Percentiles rank a stretch among this genome's conserved stretches.
These are phyloP conservation scores for Karalla daura DNA, from an alignment of 2,797 vertebrate genomes.

Conservation along the genomic window DNA sequence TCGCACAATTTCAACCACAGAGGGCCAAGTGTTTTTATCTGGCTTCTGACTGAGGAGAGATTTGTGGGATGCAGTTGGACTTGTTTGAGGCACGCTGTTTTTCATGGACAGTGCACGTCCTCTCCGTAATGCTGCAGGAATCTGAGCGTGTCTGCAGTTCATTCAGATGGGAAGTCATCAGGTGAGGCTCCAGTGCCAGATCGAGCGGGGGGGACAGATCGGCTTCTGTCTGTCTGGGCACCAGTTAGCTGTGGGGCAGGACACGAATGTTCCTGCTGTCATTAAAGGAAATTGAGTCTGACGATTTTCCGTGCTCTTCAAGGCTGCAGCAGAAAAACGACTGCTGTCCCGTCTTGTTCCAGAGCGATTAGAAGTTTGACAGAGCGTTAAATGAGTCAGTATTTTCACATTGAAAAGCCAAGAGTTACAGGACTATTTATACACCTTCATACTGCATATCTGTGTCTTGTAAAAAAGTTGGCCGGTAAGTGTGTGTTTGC, in stretches of 20 bases:
- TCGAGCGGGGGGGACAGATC: constrained; percentile 55
- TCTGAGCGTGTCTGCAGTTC: constrained; percentile 51
- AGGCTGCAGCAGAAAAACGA: constrained; percentile 46
- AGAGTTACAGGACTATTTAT: constrained; percentile 37
- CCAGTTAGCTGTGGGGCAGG: constrained; percentile 52
- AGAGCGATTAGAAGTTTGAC: constrained; percentile 56
- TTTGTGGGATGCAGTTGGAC: constrained; percentile 57
- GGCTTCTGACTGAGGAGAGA: constrained; percentile 35
- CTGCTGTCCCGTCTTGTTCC: constrained; percentile 51
- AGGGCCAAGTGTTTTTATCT: constrained; percentile 62
- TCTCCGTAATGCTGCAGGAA: constrained; percentile 59
- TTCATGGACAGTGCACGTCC: constrained; percentile 51
- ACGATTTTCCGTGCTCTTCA: constrained; percentile 57
- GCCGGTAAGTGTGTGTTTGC: constrained; percentile 59
- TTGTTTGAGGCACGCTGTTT: constrained; percentile 54
- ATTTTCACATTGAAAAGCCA: constrained; percentile 37
- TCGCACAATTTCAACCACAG: constrained; percentile 55
- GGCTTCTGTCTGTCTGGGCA: constrained; percentile 63
- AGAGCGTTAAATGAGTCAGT: constrained; percentile 41
- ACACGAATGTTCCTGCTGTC: constrained; percentile 61
- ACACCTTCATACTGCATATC: constrained; percentile 27
- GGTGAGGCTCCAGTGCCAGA: constrained; percentile 43
- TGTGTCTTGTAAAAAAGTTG: constrained; percentile 45
- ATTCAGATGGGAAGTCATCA: constrained; percentile 53
- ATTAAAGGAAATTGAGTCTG: constrained; percentile 62